Evolutionary conservation across 2,888 invertebrate genomes (phyloP), one percentile per base, ranked within the genome.

Genomic region (Maniola hyperantus): DNA sequence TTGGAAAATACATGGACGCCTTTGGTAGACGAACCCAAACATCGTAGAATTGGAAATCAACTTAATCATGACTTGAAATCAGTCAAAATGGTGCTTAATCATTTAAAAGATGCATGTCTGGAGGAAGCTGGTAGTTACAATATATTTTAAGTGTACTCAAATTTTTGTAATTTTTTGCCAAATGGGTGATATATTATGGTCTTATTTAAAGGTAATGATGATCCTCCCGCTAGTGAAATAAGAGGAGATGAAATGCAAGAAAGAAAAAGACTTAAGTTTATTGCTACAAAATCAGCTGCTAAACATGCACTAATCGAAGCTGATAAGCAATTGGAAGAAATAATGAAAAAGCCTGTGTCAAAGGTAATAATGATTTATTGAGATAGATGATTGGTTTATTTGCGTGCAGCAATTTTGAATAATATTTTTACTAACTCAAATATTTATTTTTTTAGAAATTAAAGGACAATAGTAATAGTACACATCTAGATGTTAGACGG

Each of bases 261-360:
- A 36, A 63, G 66, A 13, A 73, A 74, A 15, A 77, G 76, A 2
- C 54, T 77, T 4, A 72, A 78, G 20, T 80, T 83, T 64, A 50
- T 76, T 2, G 74, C 71, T 18, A 74, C 72, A 5, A 61, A 77
- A 2, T 62, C 78, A 1, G 70, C 63, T 0, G 70, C 75, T 1
- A 75, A 72, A 57, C 72, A 72, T 2, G 70, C 69, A 13, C 62
- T 83, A 39, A 68, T 71, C 6, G 71, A 72, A 0, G 76, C 76
- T 4, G 74, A 77, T 26, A 73, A 76, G 4, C 72, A 76, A n/a
- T 66, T 84, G n/a, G 69, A 76, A 26, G 63, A 64, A 7, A 55
- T 46, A 10, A 10, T 34, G 5, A 34, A 39, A 33, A 58, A 50
- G 18, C 36, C 63, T 6, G 15, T 39, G 15, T n/a, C 34, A 6